These are phyloP conservation scores for Drosophila kambysellisi DNA, from an alignment of 2,888 invertebrate species.

Conservation along the genomic window DNA sequence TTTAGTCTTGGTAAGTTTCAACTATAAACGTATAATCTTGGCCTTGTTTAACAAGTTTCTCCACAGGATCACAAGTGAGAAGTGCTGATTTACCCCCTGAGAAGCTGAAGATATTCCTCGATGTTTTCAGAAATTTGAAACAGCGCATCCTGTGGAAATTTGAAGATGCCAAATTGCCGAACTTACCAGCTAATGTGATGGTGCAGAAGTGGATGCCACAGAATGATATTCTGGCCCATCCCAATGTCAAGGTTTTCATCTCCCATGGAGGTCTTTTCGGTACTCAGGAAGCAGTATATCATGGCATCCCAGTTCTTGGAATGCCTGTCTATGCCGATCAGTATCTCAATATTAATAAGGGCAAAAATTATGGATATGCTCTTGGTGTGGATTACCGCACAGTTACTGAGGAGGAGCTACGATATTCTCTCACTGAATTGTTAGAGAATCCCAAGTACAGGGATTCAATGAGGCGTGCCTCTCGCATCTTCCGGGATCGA, in stretches of 20 bases:
- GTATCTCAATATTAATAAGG: conserved; percentile 75
- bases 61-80: conserved; percentile 83
- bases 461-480: conserved; percentile 71
- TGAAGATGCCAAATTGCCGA: conserved; percentile 82
- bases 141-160: conserved; percentile 85
- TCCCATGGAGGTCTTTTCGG: conserved; percentile 84
- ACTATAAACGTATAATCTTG: accelerated
- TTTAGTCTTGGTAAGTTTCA: conserved; percentile 83
- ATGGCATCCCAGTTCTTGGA: conserved; percentile 84
- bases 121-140: conserved; percentile 83
- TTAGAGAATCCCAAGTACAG: conserved; percentile 82
- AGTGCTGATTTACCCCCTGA: conserved; percentile 83
- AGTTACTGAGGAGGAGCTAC: conserved; percentile 70
- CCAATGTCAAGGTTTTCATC: conserved; percentile 84
- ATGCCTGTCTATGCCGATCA: conserved; percentile 85
- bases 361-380: conserved; percentile 73
- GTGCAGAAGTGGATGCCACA: conserved; percentile 86
- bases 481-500: conserved; percentile 81
- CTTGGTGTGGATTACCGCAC: conserved; percentile 69
- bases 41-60: not conserved
- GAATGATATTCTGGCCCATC: conserved; percentile 85
- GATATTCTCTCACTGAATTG: conserved; percentile 76
- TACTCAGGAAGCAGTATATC: conserved; percentile 82
- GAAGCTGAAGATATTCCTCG: conserved; percentile 80
- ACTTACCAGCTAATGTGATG: conserved; percentile 84